Evolutionary conservation across 2,113 vertebrate species (phyloP).

Genomic region (Erythrolamprus reginae): DNA sequence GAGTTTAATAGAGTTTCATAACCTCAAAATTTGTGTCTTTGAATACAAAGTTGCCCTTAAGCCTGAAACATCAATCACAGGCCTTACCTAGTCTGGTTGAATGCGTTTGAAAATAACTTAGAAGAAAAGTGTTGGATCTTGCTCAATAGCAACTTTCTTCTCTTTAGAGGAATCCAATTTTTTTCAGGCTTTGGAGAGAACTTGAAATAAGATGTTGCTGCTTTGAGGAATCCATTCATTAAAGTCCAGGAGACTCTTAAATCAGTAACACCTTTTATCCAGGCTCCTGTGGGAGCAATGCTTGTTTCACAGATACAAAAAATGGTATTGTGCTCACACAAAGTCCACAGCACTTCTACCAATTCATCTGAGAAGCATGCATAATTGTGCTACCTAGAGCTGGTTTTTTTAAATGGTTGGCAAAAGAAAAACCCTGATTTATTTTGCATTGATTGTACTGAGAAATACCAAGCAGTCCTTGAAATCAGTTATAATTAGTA

Average conservation of each 20-base stretch:
- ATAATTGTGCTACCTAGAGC: neutral
- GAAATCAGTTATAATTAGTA: neutral
- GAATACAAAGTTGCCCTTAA: neutral
- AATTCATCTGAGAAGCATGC: neutral
- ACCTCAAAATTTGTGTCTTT: neutral
- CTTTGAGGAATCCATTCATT: neutral
- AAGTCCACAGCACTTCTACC: neutral
- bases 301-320: neutral
- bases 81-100: neutral
- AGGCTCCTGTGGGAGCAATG: neutral
- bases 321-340: neutral
- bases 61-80: neutral
- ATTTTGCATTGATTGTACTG: neutral
- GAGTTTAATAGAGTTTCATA: neutral
- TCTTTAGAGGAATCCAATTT: neutral
- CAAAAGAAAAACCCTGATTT: neutral
- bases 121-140: neutral
- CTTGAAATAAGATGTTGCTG: neutral
- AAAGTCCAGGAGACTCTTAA: neutral
- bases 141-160: neutral
- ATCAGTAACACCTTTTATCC: neutral
- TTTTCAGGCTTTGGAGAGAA: neutral
- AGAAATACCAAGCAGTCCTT: neutral
- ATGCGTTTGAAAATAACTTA: neutral
- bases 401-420: neutral